Evolutionary conservation across 2,888 invertebrate species (phyloP).

Genomic region (Nezara viridula): DNA sequence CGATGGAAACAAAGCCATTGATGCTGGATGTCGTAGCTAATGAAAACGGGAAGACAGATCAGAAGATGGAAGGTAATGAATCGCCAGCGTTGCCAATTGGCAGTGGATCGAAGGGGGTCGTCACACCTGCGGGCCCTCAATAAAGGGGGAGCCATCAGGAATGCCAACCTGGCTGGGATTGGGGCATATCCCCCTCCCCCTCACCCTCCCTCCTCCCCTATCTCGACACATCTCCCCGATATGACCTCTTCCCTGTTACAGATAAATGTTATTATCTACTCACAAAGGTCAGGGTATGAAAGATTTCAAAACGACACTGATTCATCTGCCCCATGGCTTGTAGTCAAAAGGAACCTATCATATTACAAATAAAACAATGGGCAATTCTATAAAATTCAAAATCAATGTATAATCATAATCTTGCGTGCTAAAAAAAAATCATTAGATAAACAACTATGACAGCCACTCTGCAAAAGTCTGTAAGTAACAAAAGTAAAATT

Average conservation of each 20-base stretch:
- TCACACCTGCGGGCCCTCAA: constrained; percentile 52
- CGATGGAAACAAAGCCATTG: not conserved
- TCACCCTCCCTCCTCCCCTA: not conserved
- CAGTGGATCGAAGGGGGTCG: constrained; percentile 50
- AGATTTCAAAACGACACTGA: not conserved
- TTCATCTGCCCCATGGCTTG: not conserved
- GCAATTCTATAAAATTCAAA: not conserved
- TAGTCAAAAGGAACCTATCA: not conserved
- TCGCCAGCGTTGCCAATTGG: constrained; percentile 54
- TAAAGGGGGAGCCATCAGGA: constrained; percentile 18
- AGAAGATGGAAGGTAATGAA: constrained; percentile 52
- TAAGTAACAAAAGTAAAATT: too few species aligned
- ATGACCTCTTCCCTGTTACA: not conserved
- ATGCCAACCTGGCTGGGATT: constrained; percentile 41
- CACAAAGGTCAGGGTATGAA: not conserved
- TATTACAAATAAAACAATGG: not conserved
- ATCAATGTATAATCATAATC: too few species aligned
- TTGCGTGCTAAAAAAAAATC: too few species aligned
- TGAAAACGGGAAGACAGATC: not conserved
- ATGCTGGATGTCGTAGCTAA: not conserved
- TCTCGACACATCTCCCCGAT: constrained; percentile 12
- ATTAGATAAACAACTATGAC: too few species aligned
- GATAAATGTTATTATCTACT: constrained; percentile 10
- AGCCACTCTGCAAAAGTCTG: too few species aligned
- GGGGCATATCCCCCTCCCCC: not conserved